A percentile compares a stretch with the other conserved stretches of the same genome.
phyloP scores from a whole-genome alignment of 2,113 vertebrate genomes.

The Xiphophorus hellerii region DNA sequence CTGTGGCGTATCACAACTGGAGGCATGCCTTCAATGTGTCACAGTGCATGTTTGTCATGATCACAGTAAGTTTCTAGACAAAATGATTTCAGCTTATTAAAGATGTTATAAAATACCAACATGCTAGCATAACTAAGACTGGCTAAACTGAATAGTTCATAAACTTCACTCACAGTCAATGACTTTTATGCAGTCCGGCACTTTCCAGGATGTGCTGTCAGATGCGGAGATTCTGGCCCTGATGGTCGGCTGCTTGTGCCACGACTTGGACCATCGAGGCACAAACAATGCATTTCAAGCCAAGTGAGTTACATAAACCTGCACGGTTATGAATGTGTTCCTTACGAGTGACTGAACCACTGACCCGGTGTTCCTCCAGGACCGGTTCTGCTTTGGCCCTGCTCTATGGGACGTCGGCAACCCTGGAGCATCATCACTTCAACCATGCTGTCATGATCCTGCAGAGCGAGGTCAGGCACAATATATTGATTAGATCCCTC shows the following conservation, averaged over 20 bases:
- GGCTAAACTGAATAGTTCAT: background rate
- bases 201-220: conserved; percentile 79
- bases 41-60: conserved; percentile 85
- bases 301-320: conserved; percentile 68
- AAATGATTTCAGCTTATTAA: background rate
- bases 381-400: conserved; percentile 82
- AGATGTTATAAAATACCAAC: too few relatives aligned
- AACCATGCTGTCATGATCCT: conserved; percentile 87
- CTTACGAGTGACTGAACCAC: background rate
- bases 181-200: conserved; percentile 72
- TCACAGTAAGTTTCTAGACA: conserved; percentile 73
- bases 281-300: conserved; percentile 87
- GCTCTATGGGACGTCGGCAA: conserved; percentile 84
- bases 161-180: background rate
- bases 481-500: too few relatives aligned
- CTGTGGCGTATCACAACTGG: conserved; percentile 85
- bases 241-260: conserved; percentile 85
- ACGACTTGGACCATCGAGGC: conserved; percentile 84
- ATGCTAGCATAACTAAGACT: background rate
- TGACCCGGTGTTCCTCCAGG: conserved; percentile 57
- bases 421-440: conserved; percentile 85
- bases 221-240: conserved; percentile 82
- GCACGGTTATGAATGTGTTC: background rate
- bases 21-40: conserved; percentile 84
- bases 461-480: conserved; percentile 80